These are phyloP conservation scores for Ostrea edulis DNA, from an alignment of 1,140 invertebrate species.

Conservation along the genomic window DNA sequence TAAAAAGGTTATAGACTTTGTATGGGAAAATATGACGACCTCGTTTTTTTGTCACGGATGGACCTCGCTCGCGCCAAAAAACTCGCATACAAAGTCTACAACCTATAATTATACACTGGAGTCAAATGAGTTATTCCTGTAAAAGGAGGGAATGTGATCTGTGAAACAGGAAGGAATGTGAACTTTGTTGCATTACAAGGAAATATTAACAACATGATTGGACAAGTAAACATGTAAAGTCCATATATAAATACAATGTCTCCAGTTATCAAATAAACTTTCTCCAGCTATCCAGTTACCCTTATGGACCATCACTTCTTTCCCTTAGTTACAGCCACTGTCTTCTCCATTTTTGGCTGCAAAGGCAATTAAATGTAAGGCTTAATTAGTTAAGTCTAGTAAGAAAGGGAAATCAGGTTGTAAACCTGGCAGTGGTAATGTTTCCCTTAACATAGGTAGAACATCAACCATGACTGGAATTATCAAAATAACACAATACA, in stretches of 20 bases:
- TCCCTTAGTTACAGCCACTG: constrained; percentile 41
- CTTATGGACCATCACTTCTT: not conserved
- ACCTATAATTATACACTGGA: too few relatives aligned
- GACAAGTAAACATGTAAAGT: not conserved
- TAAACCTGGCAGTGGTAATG: not conserved
- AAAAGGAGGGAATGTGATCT: not conserved
- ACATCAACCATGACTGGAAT: too few relatives aligned
- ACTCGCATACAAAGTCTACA: too few relatives aligned
- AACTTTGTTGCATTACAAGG: not conserved
- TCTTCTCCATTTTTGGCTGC: constrained; percentile 48
- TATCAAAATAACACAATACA: too few relatives aligned
- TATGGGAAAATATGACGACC: too few relatives aligned
- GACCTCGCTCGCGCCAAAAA: too few relatives aligned
- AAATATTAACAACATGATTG: not conserved
- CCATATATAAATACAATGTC: not conserved
- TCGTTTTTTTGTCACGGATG: too few relatives aligned
- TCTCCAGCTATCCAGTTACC: not conserved
- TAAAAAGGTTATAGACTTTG: too few relatives aligned
- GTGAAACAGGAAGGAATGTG: not conserved
- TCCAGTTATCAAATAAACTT: not conserved
- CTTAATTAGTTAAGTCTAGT: too few relatives aligned
- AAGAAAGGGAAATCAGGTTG: too few relatives aligned
- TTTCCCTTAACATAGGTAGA: too few relatives aligned
- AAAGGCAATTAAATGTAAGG: not conserved
- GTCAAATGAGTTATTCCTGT: not conserved